phyloP scores from a whole-genome alignment of 2,797 vertebrate species.

The Xerus rutilus region DNA sequence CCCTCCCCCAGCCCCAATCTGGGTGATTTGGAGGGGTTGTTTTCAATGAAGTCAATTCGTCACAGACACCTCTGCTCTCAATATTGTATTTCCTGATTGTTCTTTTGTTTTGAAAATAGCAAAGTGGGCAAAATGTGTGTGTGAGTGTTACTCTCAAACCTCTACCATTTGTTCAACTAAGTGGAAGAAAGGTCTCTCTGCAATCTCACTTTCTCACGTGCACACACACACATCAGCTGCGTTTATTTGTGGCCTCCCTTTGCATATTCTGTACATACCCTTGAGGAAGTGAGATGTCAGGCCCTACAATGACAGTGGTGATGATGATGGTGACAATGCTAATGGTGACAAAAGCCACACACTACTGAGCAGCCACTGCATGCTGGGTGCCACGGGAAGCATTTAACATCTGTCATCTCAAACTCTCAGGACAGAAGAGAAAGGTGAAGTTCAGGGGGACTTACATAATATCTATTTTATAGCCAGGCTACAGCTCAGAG shows the following conservation, averaged over 20 bases:
- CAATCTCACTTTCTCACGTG: background rate
- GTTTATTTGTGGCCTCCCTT: background rate
- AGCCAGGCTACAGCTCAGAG: background rate
- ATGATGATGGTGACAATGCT: background rate
- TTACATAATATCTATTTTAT: background rate
- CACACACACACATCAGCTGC: background rate
- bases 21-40: background rate
- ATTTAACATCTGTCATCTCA: background rate
- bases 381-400: background rate
- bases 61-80: constrained; percentile 60
- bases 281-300: background rate
- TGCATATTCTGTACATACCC: background rate
- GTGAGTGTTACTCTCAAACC: background rate
- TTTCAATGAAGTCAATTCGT: constrained; percentile 76
- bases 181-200: background rate
- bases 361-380: background rate
- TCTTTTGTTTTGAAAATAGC: constrained; percentile 64
- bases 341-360: background rate
- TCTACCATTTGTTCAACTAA: background rate
- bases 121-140: background rate
- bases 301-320: no score
- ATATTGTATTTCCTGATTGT: constrained; percentile 34
- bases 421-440: background rate
- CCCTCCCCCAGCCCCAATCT: background rate
- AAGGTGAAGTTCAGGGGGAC: background rate